Evolutionary conservation across 2,888 invertebrate genomes (phyloP).

Genomic region (Entomobrya proxima): DNA sequence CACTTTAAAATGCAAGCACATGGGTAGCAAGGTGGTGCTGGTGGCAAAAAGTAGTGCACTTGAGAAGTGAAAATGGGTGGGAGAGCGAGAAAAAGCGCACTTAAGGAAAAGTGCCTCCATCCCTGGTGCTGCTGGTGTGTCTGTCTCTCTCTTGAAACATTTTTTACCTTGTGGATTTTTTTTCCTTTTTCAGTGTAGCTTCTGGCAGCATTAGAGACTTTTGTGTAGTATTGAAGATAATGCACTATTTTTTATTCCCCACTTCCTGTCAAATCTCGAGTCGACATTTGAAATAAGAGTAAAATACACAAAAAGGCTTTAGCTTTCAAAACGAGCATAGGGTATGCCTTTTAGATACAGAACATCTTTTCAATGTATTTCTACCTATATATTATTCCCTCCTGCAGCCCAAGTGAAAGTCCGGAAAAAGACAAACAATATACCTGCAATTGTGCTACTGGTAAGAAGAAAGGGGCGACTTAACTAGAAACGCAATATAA

Average conservation of each 20-base stretch:
- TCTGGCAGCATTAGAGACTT: background rate
- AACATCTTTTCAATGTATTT: background rate
- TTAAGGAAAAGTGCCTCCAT: conserved; percentile 16
- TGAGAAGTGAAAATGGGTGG: background rate
- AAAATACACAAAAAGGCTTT: conserved; percentile 24
- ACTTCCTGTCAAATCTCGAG: conserved; percentile 61
- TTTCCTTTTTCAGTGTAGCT: background rate
- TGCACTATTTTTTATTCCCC: conserved; percentile 36
- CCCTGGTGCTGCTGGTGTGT: background rate
- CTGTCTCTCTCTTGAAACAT: background rate
- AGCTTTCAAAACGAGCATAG: background rate
- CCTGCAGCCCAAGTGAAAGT: too few relatives aligned
- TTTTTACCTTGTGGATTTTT: conserved; percentile 23
- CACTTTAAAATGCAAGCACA: background rate
- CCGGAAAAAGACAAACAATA: conserved; percentile 46
- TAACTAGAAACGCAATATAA: background rate
- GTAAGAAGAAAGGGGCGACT: background rate
- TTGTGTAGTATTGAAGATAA: background rate
- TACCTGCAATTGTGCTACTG: conserved; percentile 9
- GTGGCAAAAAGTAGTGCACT: background rate
- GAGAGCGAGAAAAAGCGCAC: conserved; percentile 25
- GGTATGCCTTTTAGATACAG: background rate
- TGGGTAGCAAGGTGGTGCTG: background rate
- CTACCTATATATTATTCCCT: too few relatives aligned
- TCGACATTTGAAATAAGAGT: conserved; percentile 55